These are phyloP conservation scores for Gouania willdenowi DNA, from an alignment of 2,797 vertebrate genomes.

Conservation along the genomic window DNA sequence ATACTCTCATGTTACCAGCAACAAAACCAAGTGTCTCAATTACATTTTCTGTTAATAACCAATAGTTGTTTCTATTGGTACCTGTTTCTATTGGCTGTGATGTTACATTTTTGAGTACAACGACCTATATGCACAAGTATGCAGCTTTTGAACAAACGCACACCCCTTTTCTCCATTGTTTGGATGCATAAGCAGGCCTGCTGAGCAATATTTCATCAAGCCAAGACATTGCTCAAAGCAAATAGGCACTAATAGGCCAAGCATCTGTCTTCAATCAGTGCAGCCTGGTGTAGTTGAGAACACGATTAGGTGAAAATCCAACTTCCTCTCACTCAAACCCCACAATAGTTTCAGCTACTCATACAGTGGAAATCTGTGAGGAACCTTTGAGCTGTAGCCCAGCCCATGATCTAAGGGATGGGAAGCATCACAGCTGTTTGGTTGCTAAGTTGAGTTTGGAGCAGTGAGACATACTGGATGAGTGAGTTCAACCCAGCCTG, in stretches of 20 bases:
- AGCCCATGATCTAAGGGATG: not conserved
- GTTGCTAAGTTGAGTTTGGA: too few relatives aligned
- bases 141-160: slow-evolving; percentile 3
- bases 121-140: not conserved
- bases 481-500: too few relatives aligned
- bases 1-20: not conserved
- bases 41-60: too few relatives aligned
- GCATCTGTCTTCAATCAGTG: slow-evolving; percentile 75
- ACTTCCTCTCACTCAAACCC: slow-evolving; percentile 22
- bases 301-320: slow-evolving; percentile 35
- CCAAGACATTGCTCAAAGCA: slow-evolving; percentile 69
- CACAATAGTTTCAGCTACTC: slow-evolving; percentile 3
- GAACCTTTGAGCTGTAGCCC: slow-evolving; percentile 9
- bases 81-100: too few relatives aligned
- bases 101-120: too few relatives aligned
- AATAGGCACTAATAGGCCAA: slow-evolving; percentile 52
- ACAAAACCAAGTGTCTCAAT: not conserved
- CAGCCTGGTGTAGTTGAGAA: slow-evolving; percentile 42
- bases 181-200: slow-evolving; percentile 21
- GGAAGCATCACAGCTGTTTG: slow-evolving; percentile 1
- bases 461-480: too few relatives aligned
- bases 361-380: slow-evolving; percentile 13
- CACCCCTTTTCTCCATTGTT: too few relatives aligned
- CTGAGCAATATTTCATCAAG: slow-evolving; percentile 21
- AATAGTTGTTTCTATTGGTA: too few relatives aligned